Percentiles rank a stretch among this genome's conserved stretches.
Conservation (phyloP, 2,113 vertebrate genomes). For the Oreotrochilus melanogaster region DNA sequence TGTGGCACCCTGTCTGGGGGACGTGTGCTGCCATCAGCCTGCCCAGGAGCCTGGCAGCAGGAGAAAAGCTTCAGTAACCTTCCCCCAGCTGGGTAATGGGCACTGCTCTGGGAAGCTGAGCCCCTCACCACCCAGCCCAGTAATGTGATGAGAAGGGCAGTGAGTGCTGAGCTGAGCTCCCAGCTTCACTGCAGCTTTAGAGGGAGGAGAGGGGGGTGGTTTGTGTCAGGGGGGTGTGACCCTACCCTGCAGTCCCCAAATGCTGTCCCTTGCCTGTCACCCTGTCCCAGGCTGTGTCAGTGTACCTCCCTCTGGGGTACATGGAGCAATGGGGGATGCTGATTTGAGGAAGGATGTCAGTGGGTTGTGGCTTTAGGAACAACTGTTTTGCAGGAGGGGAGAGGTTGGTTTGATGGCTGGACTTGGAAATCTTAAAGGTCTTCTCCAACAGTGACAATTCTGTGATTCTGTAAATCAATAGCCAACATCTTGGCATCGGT, state of each 20-base stretch:
- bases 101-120: not conserved
- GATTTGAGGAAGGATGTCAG: fast-evolving
- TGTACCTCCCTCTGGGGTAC: not conserved
- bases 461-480: not conserved
- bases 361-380: not conserved
- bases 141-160: not conserved
- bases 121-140: not conserved
- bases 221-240: fast-evolving
- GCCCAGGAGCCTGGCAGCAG: not conserved
- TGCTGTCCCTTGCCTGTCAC: not conserved
- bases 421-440: too few species aligned
- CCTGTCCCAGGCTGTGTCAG: not conserved
- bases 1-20: not conserved
- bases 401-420: not conserved
- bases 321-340: fast-evolving
- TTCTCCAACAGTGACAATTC: too few species aligned
- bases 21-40: not conserved
- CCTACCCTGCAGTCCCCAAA: not conserved
- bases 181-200: fast-evolving
- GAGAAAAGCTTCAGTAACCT: not conserved
- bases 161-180: not conserved
- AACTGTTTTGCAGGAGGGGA: not conserved
- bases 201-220: not conserved
- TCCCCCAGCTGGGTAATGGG: fast-evolving
- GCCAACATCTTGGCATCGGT: not conserved